Base-by-base conservation (phyloP, 2,888 invertebrate species). In the Protophormia terraenovae region DNA sequence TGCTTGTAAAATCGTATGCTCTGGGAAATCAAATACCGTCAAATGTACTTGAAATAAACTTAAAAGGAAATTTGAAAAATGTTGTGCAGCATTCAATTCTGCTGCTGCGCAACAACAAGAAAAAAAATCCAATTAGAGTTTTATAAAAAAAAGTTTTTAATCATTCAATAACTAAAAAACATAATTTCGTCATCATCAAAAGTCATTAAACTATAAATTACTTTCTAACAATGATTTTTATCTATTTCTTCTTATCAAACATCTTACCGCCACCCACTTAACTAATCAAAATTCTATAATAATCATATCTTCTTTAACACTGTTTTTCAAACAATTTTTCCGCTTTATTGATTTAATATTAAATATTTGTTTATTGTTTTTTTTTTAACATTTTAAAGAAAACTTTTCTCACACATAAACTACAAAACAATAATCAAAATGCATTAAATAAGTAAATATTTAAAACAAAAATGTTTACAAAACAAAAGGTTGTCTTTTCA, bases 391-490 rank as follows among this genome's bases (percentile, higher is more conserved):
- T 6, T 45, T 45, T n/a, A 10, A n/a, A n/a, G n/a, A n/a, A n/a
- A n/a, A n/a, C n/a, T 8, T 12, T 38, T 5, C 12, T 38, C 12
- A 38, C 2, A 35, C 35, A 38, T 8, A 38, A 38, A 38, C 7
- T 32, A 6, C 7, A 3, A 38, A 12, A 2, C 10, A 71, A 29
- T 22, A 66, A 79, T 64, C 2, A 29, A 58, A 73, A 67, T 35
- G 10, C n/a, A 41, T 41, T n/a, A 19, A 22, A 22, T 10, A 53
- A 50, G 27, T 76, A 53, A 60, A 62, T 81, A 29, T 35, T 55
- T 71, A 41, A 29, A 6, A 38, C n/a, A 19, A 50, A 71, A 50
- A 72, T 32, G 38, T 19, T 72, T 16, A 16, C 7, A 8, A 7
- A 8, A n/a, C 6, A 47, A 47, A 47, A 19, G 27, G 12, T 38